Base-by-base conservation (phyloP, 1,140 invertebrate species). In the Sarcophaga bullata region DNA sequence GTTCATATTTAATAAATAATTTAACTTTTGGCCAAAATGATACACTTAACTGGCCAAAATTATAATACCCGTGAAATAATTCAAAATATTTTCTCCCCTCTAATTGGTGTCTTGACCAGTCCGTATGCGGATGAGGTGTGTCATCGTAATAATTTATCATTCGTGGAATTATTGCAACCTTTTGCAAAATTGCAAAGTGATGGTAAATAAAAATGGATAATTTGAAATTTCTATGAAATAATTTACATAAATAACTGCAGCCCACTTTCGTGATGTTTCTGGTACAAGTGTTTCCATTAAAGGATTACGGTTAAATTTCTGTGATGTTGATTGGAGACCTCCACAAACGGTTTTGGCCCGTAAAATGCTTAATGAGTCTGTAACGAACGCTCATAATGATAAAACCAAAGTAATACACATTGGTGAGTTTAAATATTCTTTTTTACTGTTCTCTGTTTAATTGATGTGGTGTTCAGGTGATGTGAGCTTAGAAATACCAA, bases 121-220 rank as follows among this genome's bases (percentile, higher is more conserved):
- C 91, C 92, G 49, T 93, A 94, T 88, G 97, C 96, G 8, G 96
- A 98, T 86, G 92, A 93, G 83, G 91, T 95, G 73, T 97, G 97
- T 87, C 93, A 95, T 83, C 97, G 97, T 88, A 98, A 98, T 91
- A 97, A 98, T 91, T 91, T 99, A 72, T 94, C 94, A 25, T 97
- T 98, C 88, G 94, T 95, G 76, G 96, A 98, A 91, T 89, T 99
- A 76, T 91, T 98, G 49, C 97, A 97, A 89, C 97, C 97, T 6
- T 98, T 98, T 91, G 94, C 94, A 86, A 93, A 94, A 86, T 88
- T 97, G 72, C 94, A 92, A 84, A 93, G 92, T 83, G 96, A 97
- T 93, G 94, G 96, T 96, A 91, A 83, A 84, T 19, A 5, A 50
- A 19, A 13, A 46, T 80, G 47, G 81, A 84, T 73, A 72, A 7